Percentiles rank a stretch among this genome's conserved stretches.
Conservation (phyloP, 2,113 vertebrate species). For the Solea senegalensis region DNA sequence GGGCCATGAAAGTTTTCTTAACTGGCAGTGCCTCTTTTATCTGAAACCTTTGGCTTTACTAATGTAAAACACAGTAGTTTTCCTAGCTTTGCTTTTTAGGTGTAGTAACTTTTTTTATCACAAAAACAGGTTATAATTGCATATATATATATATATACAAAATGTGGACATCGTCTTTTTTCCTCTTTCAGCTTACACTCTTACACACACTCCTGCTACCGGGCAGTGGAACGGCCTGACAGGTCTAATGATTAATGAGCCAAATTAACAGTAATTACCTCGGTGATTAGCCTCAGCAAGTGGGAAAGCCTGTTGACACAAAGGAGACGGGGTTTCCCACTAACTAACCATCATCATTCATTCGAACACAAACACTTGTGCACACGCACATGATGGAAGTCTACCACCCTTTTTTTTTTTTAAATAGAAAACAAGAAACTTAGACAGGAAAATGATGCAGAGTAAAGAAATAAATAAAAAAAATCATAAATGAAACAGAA, state of each 20-base stretch:
- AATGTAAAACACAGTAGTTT: too few relatives aligned
- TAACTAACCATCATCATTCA: slow-evolving; percentile 42
- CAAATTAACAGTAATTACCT: slow-evolving; percentile 76
- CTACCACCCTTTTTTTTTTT: slow-evolving; percentile 24
- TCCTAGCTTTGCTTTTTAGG: too few relatives aligned
- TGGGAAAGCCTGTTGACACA: slow-evolving; percentile 72
- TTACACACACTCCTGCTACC: slow-evolving; percentile 6
- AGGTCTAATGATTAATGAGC: slow-evolving; percentile 76
- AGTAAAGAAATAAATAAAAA: background rate
- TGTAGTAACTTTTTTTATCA: too few relatives aligned
- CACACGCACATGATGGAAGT: slow-evolving; percentile 26
- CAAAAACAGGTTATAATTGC: background rate
- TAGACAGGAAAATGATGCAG: background rate
- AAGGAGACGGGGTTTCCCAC: slow-evolving; percentile 47
- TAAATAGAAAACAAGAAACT: slow-evolving; percentile 44
- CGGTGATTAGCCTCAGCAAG: slow-evolving; percentile 68
- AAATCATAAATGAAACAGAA: background rate
- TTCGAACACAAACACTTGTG: slow-evolving; percentile 13
- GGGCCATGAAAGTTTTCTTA: background rate
- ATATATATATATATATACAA: background rate
- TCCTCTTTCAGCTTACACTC: background rate
- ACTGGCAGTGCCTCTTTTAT: background rate
- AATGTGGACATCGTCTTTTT: too few relatives aligned
- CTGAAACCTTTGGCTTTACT: background rate
- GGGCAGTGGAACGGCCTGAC: slow-evolving; percentile 54